Evolutionary conservation across 1,140 invertebrate species (phyloP).

Genomic region (Tetramorium simillimum): DNA sequence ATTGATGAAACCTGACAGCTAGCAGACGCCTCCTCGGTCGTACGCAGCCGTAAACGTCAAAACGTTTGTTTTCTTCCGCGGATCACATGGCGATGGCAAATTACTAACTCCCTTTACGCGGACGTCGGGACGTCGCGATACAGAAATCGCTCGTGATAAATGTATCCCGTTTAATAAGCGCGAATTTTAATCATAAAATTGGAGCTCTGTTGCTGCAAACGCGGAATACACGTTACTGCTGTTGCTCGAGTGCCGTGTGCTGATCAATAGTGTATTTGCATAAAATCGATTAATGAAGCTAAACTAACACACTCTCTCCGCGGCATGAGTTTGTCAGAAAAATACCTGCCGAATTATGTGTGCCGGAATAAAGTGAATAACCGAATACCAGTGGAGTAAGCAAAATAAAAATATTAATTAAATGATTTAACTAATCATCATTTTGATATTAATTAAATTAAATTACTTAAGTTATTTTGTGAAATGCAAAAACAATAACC

Average conservation of each 20-base stretch:
- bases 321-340: not conserved
- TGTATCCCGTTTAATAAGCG: not conserved
- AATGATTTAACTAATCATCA: not conserved
- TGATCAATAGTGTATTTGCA: conserved; percentile 52
- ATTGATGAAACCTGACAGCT: conserved; percentile 2
- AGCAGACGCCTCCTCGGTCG: conserved; percentile 1
- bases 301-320: not conserved
- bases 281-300: conserved; percentile 47
- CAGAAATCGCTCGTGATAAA: not conserved
- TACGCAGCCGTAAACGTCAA: conserved; percentile 36
- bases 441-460: conserved; percentile 4
- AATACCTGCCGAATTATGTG: not conserved
- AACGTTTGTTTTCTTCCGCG: conserved; percentile 30
- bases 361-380: not conserved
- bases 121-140: not conserved
- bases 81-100: conserved; percentile 28
- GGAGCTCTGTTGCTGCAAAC: not conserved
- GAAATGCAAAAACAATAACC: not conserved
- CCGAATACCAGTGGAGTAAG: not conserved
- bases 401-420: not conserved
- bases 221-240: not conserved
- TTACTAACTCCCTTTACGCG: not conserved
- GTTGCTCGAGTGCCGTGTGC: not conserved
- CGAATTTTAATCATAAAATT: conserved; percentile 33
- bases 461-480: not conserved